These are phyloP conservation scores for Australoheros scitulus DNA, from an alignment of 2,113 vertebrate species.

Conservation along the genomic window DNA sequence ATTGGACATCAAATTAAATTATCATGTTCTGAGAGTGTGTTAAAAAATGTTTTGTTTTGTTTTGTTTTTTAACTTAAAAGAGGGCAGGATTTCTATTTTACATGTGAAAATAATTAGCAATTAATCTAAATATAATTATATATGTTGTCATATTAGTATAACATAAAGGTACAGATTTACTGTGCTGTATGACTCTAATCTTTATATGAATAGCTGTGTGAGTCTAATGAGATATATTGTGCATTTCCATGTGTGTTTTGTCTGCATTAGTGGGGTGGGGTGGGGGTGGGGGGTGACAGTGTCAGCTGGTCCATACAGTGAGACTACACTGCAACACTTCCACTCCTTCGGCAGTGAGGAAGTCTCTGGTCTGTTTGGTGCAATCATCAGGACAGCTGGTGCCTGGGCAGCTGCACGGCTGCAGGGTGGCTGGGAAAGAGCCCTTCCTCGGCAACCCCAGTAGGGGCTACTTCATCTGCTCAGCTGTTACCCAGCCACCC, in stretches of 20 bases:
- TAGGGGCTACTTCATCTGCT: slow-evolving; percentile 75
- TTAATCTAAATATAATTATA: background rate
- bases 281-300: background rate
- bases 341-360: slow-evolving; percentile 30
- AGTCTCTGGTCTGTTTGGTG: slow-evolving; percentile 48
- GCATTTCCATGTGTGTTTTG: slow-evolving; percentile 56
- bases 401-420: slow-evolving; percentile 72
- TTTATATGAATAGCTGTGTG: background rate
- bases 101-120: background rate
- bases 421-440: slow-evolving; percentile 75
- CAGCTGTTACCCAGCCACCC: slow-evolving; percentile 63
- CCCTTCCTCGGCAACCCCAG: slow-evolving; percentile 56
- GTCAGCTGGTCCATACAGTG: slow-evolving; percentile 63
- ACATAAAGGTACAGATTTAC: background rate
- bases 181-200: background rate
- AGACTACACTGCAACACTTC: slow-evolving; percentile 20
- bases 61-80: too few relatives aligned
- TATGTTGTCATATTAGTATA: background rate
- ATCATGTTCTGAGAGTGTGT: background rate
- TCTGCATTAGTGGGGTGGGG: slow-evolving; percentile 29
- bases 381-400: slow-evolving; percentile 74
- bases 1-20: background rate
- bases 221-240: slow-evolving; percentile 33
- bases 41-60: background rate
- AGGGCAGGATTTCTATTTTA: background rate